Evolutionary conservation across 2,797 vertebrate genomes (phyloP).

Genomic region (Gymnothorax javanicus): DNA sequence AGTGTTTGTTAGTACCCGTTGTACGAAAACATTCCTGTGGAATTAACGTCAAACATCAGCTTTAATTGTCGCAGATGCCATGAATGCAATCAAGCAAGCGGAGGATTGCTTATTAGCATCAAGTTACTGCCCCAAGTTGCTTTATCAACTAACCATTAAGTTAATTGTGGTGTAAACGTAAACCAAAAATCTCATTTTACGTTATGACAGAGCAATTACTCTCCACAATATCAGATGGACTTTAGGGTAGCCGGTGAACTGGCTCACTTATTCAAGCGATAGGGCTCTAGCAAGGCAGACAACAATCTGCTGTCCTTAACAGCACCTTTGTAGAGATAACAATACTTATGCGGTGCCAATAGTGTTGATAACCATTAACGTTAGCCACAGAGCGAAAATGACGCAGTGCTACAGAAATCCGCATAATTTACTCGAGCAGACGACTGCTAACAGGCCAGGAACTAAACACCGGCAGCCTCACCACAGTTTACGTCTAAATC

Average conservation of each 20-base stretch:
- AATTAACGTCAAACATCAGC: background rate
- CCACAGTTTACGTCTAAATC: background rate
- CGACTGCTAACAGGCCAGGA: background rate
- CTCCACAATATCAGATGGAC: too few species aligned
- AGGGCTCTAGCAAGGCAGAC: background rate
- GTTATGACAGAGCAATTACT: too few species aligned
- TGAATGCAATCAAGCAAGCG: background rate
- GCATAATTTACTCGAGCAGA: background rate
- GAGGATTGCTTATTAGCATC: background rate
- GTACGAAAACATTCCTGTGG: background rate
- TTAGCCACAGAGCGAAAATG: background rate
- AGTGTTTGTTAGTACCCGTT: background rate
- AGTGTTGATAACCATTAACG: background rate
- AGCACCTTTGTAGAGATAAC: background rate
- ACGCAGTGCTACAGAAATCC: constrained; percentile 24
- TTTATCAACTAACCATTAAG: too few species aligned
- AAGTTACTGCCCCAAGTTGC: background rate
- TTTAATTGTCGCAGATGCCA: background rate
- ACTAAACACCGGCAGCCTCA: background rate
- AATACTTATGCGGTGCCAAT: background rate
- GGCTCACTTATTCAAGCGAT: background rate
- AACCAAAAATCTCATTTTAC: too few species aligned
- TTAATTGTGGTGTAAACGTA: too few species aligned
- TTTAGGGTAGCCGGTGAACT: background rate
- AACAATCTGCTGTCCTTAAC: background rate